phyloP scores from a whole-genome alignment of 2,888 invertebrate genomes.

The Eurytoma adleriae region DNA sequence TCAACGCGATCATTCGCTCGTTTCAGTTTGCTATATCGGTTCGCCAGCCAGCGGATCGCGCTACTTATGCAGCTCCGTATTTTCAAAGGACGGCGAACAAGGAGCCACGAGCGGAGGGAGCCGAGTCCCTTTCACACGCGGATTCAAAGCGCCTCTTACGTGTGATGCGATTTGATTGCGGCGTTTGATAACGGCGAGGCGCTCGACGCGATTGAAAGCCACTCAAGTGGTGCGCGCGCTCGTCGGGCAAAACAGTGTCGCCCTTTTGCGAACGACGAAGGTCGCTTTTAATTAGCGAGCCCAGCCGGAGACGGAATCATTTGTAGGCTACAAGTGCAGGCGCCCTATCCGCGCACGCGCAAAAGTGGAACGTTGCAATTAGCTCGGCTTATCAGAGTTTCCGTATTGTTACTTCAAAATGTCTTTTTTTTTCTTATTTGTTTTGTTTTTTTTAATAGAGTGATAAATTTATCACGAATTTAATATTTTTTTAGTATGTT shows the following conservation, averaged over 20 bases:
- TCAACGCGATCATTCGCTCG: not conserved
- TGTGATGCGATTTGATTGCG: conserved; percentile 46
- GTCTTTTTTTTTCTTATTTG: no score
- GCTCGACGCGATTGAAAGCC: conserved; percentile 44
- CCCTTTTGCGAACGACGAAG: not conserved
- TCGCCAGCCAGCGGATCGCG: not conserved
- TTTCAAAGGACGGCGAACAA: not conserved
- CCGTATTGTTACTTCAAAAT: no score
- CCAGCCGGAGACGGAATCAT: not conserved
- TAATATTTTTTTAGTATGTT: no score
- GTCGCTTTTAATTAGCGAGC: conserved; percentile 43
- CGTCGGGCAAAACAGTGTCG: not conserved
- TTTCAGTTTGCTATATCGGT: not conserved
- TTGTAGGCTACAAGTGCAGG: no score
- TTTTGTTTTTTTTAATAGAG: no score
- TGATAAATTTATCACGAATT: no score
- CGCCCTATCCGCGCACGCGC: not conserved
- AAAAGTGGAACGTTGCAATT: not conserved
- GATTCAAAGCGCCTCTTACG: conserved; percentile 35
- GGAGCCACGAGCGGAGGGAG: not conserved
- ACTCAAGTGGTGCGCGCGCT: conserved; percentile 34
- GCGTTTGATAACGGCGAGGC: conserved; percentile 45
- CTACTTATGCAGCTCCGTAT: not conserved
- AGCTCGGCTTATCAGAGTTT: no score
- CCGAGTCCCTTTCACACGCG: conserved; percentile 15